These are phyloP conservation scores for Tetragnatha versicolor DNA, from an alignment of 1,140 invertebrate species.

Conservation along the genomic window DNA sequence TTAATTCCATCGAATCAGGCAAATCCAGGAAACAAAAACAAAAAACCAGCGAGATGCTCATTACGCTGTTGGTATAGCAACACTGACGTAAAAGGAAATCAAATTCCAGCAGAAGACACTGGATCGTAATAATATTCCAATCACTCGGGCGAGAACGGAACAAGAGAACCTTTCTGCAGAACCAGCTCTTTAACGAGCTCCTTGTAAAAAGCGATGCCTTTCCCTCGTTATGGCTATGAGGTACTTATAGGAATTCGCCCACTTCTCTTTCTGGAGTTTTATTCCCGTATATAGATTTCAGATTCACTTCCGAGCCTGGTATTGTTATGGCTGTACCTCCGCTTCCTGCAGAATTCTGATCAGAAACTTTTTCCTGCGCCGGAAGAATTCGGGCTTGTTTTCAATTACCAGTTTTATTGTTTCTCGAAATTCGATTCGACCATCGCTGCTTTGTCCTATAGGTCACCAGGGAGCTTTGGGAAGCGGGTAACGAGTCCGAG, in stretches of 20 bases:
- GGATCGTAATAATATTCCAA: slow-evolving; percentile 31
- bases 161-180: not conserved
- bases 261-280: slow-evolving; percentile 31
- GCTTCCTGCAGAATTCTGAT: not conserved
- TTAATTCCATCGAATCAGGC: slow-evolving; percentile 22
- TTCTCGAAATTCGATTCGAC: slow-evolving; percentile 54
- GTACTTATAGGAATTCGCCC: slow-evolving; percentile 38
- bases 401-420: slow-evolving; percentile 54
- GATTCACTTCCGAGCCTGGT: slow-evolving; percentile 7
- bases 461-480: slow-evolving; percentile 8
- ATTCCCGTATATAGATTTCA: slow-evolving; percentile 52
- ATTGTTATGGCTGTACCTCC: not conserved
- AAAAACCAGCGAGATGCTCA: too few species aligned
- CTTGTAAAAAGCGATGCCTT: not conserved
- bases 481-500: not conserved
- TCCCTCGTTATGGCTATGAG: slow-evolving; percentile 36
- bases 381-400: slow-evolving; percentile 24
- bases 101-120: not conserved
- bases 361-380: not conserved
- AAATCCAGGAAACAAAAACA: slow-evolving; percentile 14
- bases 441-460: not conserved
- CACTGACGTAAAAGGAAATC: slow-evolving; percentile 31
- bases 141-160: not conserved
- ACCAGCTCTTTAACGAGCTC: slow-evolving; percentile 47
- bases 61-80: slow-evolving; percentile 22